phyloP scores from a whole-genome alignment of 2,888 invertebrate species.

The Cantharis flavilabris region DNA sequence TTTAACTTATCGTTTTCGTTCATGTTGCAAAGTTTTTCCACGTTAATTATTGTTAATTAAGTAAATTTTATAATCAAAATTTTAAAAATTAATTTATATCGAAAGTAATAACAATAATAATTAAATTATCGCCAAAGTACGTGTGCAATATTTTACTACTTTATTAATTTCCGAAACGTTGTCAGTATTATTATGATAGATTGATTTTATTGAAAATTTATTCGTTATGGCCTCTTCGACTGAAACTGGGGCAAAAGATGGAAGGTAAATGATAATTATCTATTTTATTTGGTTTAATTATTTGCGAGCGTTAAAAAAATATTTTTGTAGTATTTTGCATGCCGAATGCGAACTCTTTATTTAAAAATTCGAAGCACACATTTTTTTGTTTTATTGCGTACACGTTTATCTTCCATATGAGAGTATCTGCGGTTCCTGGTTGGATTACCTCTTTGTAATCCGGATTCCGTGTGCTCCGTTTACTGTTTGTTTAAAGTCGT shows the following conservation, averaged over 20 bases:
- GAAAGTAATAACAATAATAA: background rate
- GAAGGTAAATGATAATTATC: conserved; percentile 33
- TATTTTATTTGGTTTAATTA: background rate
- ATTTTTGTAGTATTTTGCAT: conserved; percentile 12
- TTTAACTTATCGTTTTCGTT: conserved; percentile 13
- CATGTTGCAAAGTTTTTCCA: background rate
- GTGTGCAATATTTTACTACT: conserved; percentile 20
- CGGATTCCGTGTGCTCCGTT: conserved; percentile 16
- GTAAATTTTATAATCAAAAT: conserved; percentile 12
- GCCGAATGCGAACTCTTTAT: conserved; percentile 16
- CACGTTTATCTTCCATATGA: conserved; percentile 23
- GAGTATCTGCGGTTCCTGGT: conserved; percentile 15
- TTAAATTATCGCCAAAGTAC: background rate
- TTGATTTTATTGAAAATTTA: conserved; percentile 21
- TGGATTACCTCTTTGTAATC: conserved; percentile 20
- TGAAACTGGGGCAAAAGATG: conserved; percentile 31
- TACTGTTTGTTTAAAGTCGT: conserved; percentile 31
- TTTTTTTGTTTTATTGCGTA: conserved; percentile 17
- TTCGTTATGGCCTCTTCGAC: conserved; percentile 26
- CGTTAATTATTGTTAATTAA: conserved; percentile 5
- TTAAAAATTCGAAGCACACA: conserved; percentile 17
- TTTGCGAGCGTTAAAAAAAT: background rate
- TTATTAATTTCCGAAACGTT: background rate
- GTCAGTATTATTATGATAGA: conserved; percentile 25
- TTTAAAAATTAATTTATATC: conserved; percentile 4